Evolutionary conservation across 2,113 vertebrate species (phyloP).

Genomic region (Pyxicephalus adspersus): DNA sequence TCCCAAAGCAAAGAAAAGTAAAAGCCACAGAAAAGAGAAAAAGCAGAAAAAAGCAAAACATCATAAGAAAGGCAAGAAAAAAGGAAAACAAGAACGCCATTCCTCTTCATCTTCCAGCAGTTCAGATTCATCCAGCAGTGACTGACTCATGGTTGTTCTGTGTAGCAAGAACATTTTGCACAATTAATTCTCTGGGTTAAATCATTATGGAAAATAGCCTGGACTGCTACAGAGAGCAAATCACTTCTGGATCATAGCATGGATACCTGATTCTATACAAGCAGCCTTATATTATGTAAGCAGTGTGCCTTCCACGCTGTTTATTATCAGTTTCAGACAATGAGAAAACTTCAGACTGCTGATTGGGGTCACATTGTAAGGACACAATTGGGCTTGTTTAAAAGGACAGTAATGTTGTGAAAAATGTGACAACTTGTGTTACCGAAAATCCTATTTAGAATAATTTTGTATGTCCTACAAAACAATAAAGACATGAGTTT

Average conservation of each 20-base stretch:
- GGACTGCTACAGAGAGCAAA: not conserved
- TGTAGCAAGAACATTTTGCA: not conserved
- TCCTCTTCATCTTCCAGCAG: constrained; percentile 74
- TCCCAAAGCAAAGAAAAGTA: constrained; percentile 87
- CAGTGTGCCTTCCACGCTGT: no score
- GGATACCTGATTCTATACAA: no score
- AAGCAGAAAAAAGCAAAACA: constrained; percentile 82
- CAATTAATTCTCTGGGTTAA: not conserved
- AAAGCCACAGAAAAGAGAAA: constrained; percentile 86
- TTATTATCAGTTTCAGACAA: no score
- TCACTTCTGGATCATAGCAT: no score
- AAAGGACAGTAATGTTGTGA: no score
- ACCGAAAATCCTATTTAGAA: no score
- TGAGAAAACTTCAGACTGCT: no score
- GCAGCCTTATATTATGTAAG: no score
- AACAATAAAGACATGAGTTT: not conserved
- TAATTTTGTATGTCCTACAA: constrained; percentile 9
- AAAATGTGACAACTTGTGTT: no score
- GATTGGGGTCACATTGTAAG: no score
- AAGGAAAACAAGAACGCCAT: constrained; percentile 76
- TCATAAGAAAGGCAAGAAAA: constrained; percentile 83
- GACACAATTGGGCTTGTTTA: no score
- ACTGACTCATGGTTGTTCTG: constrained; percentile 63
- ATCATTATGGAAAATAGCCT: not conserved
- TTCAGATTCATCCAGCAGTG: constrained; percentile 80